These are phyloP conservation scores for Esperia sulphurella DNA, from an alignment of 2,888 invertebrate genomes.

Conservation along the genomic window DNA sequence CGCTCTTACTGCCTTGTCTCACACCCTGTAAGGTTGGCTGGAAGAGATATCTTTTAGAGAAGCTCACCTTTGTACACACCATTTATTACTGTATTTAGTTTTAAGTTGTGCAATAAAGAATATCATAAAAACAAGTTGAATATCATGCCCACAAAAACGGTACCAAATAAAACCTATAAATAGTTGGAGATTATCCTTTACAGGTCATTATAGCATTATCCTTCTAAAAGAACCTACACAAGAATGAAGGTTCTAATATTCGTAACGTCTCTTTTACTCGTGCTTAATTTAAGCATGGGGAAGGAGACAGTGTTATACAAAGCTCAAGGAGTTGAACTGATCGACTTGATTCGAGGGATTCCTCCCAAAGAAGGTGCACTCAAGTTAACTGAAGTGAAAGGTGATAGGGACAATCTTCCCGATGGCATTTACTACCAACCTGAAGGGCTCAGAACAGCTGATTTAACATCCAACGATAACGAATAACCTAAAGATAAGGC, in stretches of 20 bases:
- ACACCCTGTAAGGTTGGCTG: no score
- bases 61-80: no score
- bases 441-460: conserved; percentile 24
- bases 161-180: conserved; percentile 29
- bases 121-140: not conserved
- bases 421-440: conserved; percentile 42
- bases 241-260: conserved; percentile 4
- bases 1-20: no score
- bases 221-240: conserved; percentile 11
- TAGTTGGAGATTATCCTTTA: conserved; percentile 16
- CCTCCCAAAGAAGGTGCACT: conserved; percentile 23
- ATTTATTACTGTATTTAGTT: no score
- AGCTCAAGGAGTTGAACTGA: conserved; percentile 27
- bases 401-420: conserved; percentile 21
- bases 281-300: conserved; percentile 11
- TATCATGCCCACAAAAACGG: conserved; percentile 3
- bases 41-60: no score
- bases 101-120: no score
- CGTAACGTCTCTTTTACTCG: conserved; percentile 15
- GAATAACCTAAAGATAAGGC: not conserved
- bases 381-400: conserved; percentile 26
- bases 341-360: conserved; percentile 33
- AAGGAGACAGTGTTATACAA: conserved; percentile 31
- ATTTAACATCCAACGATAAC: not conserved
- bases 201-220: conserved; percentile 30